Evolutionary conservation across 1,140 invertebrate genomes (phyloP).

Genomic region (Leptinotarsa undecemlineata): DNA sequence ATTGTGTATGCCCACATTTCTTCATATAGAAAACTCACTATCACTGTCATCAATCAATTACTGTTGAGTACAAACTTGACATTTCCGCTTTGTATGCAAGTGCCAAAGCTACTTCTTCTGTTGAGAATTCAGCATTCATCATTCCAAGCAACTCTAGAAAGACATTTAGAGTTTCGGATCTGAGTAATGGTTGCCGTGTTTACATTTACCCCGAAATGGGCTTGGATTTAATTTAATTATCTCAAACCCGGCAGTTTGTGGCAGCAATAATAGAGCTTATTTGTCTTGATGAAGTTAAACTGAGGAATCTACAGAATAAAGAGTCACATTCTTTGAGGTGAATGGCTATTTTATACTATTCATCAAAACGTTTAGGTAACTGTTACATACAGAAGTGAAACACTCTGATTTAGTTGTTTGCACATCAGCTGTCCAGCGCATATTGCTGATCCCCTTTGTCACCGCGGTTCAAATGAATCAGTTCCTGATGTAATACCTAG

Average conservation of each 20-base stretch:
- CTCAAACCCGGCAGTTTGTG: background rate
- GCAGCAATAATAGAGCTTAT: background rate
- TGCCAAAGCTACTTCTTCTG: background rate
- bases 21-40: too few species aligned
- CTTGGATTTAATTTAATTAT: slow-evolving; percentile 1
- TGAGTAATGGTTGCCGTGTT: background rate
- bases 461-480: too few species aligned
- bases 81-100: background rate
- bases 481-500: too few species aligned
- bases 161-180: background rate
- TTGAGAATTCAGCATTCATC: background rate
- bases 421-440: too few species aligned
- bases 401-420: too few species aligned
- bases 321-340: too few species aligned
- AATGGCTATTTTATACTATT: too few species aligned
- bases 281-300: background rate
- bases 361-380: too few species aligned
- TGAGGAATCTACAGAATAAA: background rate
- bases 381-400: too few species aligned
- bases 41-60: too few species aligned
- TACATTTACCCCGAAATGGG: background rate
- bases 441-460: too few species aligned
- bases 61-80: background rate
- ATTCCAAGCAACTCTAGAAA: background rate
- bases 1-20: too few species aligned